Percentiles rank a stretch among this genome's conserved stretches.
Evolutionary conservation across 2,797 vertebrate genomes (phyloP).

Genomic region (Oreochromis mossambicus): DNA sequence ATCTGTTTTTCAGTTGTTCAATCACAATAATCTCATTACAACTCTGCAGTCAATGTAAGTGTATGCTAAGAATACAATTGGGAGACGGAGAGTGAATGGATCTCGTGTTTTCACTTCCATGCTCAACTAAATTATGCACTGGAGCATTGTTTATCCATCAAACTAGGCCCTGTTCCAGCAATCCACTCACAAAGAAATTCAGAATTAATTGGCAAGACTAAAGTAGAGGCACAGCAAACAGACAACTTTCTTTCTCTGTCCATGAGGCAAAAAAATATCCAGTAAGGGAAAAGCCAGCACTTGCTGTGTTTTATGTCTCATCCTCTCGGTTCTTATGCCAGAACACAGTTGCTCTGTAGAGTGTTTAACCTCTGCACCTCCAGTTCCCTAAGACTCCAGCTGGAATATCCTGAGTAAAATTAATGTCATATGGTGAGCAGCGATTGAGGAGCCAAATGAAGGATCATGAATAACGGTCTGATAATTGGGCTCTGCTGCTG

Average conservation of each 20-base stretch:
- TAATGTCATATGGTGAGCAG: conserved; percentile 50
- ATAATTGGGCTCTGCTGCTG: conserved; percentile 70
- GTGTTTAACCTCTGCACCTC: conserved; percentile 72
- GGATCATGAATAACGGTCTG: conserved; percentile 65
- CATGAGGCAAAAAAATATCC: conserved; percentile 50
- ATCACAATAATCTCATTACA: conserved; percentile 44
- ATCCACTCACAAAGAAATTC: conserved; percentile 64
- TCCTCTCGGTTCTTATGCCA: conserved; percentile 53
- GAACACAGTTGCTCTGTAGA: conserved; percentile 59
- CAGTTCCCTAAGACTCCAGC: conserved; percentile 44
- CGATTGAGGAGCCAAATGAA: conserved; percentile 65
- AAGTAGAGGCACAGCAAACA: conserved; percentile 51
- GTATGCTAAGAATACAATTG: conserved; percentile 52
- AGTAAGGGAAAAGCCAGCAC: conserved; percentile 4
- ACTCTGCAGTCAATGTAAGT: conserved; percentile 41
- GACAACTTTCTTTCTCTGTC: conserved; percentile 52
- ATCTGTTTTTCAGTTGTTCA: conserved; percentile 29
- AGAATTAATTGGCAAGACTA: conserved; percentile 73
- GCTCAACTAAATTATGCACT: conserved; percentile 67
- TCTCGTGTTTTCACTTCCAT: conserved; percentile 49
- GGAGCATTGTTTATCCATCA: conserved; percentile 74
- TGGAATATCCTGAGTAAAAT: conserved; percentile 62
- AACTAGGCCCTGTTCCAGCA: conserved; percentile 65
- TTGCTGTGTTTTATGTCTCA: conserved; percentile 51
- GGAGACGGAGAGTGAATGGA: conserved; percentile 45